Evolutionary conservation across 2,113 vertebrate species (phyloP), one percentile per base, ranked within the genome.

Genomic region (Passerina amoena): DNA sequence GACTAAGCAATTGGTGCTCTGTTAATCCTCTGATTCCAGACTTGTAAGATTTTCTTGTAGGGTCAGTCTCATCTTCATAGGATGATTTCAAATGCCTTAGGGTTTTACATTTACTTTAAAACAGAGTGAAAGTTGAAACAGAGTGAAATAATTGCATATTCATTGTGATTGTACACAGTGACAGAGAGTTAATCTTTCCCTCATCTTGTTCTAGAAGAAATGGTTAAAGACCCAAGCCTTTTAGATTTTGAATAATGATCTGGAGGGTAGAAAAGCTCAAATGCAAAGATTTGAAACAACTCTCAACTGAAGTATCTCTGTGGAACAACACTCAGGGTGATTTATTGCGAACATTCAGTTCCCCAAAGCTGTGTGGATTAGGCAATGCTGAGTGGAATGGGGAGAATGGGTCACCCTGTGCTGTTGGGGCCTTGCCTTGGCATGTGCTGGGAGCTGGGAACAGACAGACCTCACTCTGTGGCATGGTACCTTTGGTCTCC

Each of bases 361-460:
- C 48, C 64, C 31, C 44, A 56, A 10, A 64, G 47, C 51, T 51
- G 20, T 37, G 68, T 2, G 19, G 77, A 17, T 91, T 44, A 16
- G 69, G 60, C 53, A 78, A 4, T 48, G 11, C 22, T 1, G 6
- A 25, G n/a, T 47, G 48, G 66, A 76, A 60, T 17, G 66, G 85
- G 54, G 48, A 40, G 53, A 56, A 79, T 15, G 37, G 57, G 57
- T 48, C 2, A 0, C 37, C 30, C 66, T 61, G 45, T 28, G 50
- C 2, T 69, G 11, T 2, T 31, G 66, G 47, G 28, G 21, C 51
- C 53, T 56, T 45, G 54, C 40, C 37, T 54, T 2, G 0, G 9
- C 6, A 0, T 33, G 18, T 21, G 1, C 9, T 61, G 70, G 50
- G 35, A 82, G 23, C n/a, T 63, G 33, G 11, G 35, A 2, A 12